phyloP scores from a whole-genome alignment of 1,140 invertebrate genomes.

The Lepidurus packardi region DNA sequence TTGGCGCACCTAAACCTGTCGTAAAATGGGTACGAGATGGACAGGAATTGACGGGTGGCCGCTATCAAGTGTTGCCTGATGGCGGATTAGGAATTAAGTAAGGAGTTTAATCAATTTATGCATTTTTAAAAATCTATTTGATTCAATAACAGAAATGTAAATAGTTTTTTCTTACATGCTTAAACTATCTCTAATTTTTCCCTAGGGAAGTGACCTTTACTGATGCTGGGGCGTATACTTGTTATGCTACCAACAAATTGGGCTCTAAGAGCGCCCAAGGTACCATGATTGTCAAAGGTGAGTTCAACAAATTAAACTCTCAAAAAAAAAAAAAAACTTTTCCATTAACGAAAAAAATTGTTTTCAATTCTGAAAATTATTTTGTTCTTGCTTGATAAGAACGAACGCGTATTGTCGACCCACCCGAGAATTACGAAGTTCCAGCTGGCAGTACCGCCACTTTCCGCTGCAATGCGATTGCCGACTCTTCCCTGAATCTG shows the following conservation, averaged over 20 bases:
- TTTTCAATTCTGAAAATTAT: conserved; percentile 27
- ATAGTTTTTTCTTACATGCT: no score
- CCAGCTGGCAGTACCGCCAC: conserved; percentile 80
- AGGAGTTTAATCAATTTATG: background rate
- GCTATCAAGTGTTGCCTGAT: conserved; percentile 61
- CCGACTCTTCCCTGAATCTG: conserved; percentile 70
- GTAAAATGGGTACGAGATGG: conserved; percentile 88
- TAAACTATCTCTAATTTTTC: conserved; percentile 30
- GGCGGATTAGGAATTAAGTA: conserved; percentile 77
- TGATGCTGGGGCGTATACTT: conserved; percentile 83
- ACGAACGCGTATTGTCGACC: conserved; percentile 74
- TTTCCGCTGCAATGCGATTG: conserved; percentile 85
- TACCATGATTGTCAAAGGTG: conserved; percentile 72
- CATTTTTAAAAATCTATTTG: background rate
- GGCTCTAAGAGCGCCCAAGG: conserved; percentile 70
- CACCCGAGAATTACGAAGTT: conserved; percentile 84
- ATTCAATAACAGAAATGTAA: no score
- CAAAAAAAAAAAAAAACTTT: background rate
- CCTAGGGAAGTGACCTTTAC: conserved; percentile 65
- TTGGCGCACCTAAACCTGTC: conserved; percentile 87
- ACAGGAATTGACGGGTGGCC: conserved; percentile 74
- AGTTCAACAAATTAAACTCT: conserved; percentile 35
- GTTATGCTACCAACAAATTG: conserved; percentile 88
- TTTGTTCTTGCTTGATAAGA: conserved; percentile 48
- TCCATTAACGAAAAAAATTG: background rate